Conservation (phyloP, 2,113 vertebrate genomes). For the Merops nubicus region DNA sequence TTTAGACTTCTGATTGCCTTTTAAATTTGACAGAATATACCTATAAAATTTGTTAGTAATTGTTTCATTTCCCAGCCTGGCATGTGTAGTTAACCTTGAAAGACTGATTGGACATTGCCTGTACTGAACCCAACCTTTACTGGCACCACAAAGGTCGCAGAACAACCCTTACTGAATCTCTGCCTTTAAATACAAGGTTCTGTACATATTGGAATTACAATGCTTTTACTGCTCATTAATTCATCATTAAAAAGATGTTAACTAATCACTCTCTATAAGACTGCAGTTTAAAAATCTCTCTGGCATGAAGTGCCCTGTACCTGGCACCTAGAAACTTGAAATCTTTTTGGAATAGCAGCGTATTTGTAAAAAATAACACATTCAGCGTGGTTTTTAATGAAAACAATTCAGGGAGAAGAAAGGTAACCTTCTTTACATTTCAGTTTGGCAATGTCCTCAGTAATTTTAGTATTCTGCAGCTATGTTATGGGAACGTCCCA, state of each 20-base stretch:
- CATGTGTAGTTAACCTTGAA: constrained; percentile 83
- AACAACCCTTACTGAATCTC: constrained; percentile 64
- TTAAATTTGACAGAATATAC: constrained; percentile 79
- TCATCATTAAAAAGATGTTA: constrained; percentile 75
- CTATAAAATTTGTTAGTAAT: constrained; percentile 82
- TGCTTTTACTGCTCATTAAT: constrained; percentile 75
- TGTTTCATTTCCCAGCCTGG: constrained; percentile 81
- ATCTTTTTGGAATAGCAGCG: background rate
- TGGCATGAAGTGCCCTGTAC: background rate
- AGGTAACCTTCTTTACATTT: background rate
- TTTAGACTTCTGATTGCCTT: constrained; percentile 75
- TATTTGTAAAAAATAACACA: background rate
- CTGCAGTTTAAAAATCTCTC: constrained; percentile 51
- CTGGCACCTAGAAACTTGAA: constrained; percentile 16
- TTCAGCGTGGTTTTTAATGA: background rate
- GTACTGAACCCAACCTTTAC: constrained; percentile 76
- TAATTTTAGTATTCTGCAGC: background rate
- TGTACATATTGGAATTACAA: constrained; percentile 66
- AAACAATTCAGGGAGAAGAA: background rate
- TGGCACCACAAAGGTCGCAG: constrained; percentile 73
- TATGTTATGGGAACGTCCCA: background rate
- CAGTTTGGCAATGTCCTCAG: background rate
- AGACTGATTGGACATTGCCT: constrained; percentile 72
- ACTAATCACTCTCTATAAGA: constrained; percentile 68
- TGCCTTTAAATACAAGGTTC: constrained; percentile 67